Evolutionary conservation across 2,113 vertebrate genomes (phyloP).

Genomic region (Menidia beryllina): DNA sequence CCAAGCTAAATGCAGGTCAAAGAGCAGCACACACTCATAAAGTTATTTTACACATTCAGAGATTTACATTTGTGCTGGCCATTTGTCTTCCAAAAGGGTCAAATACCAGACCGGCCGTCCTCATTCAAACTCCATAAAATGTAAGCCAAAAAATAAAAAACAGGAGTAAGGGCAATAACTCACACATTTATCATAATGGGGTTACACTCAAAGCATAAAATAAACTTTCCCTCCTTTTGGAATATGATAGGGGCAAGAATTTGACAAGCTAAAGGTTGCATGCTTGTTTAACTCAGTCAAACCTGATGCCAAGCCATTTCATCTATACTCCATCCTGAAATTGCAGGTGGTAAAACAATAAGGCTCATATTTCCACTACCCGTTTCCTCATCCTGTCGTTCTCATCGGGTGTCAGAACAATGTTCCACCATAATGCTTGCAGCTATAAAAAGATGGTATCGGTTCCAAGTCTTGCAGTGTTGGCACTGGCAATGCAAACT

Average conservation of each 20-base stretch:
- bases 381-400: constrained; percentile 77
- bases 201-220: constrained; percentile 54
- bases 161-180: constrained; percentile 52
- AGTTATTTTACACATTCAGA: constrained; percentile 45
- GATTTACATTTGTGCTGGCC: constrained; percentile 48
- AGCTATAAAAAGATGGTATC: constrained; percentile 62
- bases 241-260: constrained; percentile 33
- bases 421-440: constrained; percentile 53
- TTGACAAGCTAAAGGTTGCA: constrained; percentile 53
- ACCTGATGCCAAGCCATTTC: constrained; percentile 64
- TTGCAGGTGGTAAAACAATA: constrained; percentile 74
- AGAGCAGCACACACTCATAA: constrained; percentile 39
- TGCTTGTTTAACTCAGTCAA: constrained; percentile 45
- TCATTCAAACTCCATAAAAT: constrained; percentile 26
- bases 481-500: constrained; percentile 38
- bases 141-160: constrained; percentile 47
- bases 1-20: constrained; percentile 55
- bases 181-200: constrained; percentile 65
- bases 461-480: constrained; percentile 87
- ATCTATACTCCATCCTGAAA: constrained; percentile 71
- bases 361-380: constrained; percentile 68
- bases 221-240: constrained; percentile 37
- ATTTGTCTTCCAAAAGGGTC: constrained; percentile 65
- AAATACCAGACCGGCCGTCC: constrained; percentile 45
- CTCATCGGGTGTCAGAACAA: constrained; percentile 61